phyloP scores from a whole-genome alignment of 2,888 invertebrate genomes.

The Fragum sueziense region DNA sequence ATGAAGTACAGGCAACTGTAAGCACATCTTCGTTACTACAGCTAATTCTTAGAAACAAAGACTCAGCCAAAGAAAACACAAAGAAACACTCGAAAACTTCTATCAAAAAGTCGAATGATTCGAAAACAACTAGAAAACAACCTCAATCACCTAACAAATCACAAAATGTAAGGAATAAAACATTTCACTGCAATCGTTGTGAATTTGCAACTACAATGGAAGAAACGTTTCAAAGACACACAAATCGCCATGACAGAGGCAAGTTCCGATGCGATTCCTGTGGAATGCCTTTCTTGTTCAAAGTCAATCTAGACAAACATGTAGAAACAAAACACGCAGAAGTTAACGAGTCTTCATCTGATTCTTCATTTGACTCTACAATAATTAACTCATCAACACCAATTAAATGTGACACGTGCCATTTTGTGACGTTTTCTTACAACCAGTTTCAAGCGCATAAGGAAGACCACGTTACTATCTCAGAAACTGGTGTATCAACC shows the following conservation, averaged over 20 bases:
- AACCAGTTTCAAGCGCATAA: neutral
- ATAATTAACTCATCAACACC: neutral
- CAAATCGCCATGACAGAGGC: neutral
- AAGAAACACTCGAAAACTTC: neutral
- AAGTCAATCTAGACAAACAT: constrained; percentile 2
- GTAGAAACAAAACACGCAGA: neutral
- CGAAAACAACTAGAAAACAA: neutral
- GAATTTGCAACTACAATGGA: neutral
- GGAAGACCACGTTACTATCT: no score
- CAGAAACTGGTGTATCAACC: no score
- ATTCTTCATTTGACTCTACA: neutral
- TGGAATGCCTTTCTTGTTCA: constrained; percentile 11
- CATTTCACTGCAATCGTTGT: neutral
- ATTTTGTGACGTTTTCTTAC: neutral
- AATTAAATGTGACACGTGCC: neutral
- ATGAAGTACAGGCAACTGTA: no score
- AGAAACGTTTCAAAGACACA: neutral
- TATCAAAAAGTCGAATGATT: neutral
- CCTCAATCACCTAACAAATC: neutral
- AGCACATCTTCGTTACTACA: no score
- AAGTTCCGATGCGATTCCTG: neutral
- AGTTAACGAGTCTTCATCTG: neutral
- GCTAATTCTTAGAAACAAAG: neutral
- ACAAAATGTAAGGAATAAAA: neutral
- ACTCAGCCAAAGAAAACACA: neutral